Evolutionary conservation across 2,888 invertebrate species (phyloP), one percentile per base, ranked within the genome.

Genomic region (Uloborus plumipes): DNA sequence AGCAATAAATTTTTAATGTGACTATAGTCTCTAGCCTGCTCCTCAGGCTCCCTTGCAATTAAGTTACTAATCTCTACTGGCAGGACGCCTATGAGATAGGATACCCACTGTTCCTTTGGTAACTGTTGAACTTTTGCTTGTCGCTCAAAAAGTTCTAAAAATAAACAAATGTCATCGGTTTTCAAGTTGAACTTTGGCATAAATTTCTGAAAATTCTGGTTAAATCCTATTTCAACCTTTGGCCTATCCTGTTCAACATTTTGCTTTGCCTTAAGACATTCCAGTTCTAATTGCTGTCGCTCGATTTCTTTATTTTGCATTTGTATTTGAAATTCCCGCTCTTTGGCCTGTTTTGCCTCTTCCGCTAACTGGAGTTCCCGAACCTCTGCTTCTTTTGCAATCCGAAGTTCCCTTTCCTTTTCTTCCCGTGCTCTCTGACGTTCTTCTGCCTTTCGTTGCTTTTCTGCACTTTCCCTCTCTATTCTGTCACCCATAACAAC

Each of bases 131-230:
- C 65, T 14, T 47, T 49, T 15, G 47, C 47, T 65, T 65, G 39
- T 7, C 65, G 16, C 20, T 65, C 70, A n/a, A 50, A 55, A 70
- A 20, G n/a, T 70, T 69, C 26, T 4, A 61, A 22, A 26, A 61
- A 61, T 26, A 61, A 61, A 61, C 61, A 18, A 4, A 61, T 61
- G 22, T 22, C 22, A 61, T 61, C 55, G 20, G 16, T 55, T 55
- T 55, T 55, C n/a, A n/a, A 55, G n/a, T n/a, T 55, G n/a, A 55
- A 55, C 16, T 55, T 55, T 11, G 55, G 55, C 18, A 18, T 39
- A 39, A 39, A 1, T 39, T 39, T 39, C 39, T 39, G 39, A 39
- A 39, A 39, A 11, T 39, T 39, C 9, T 39, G 39, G 39, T 39
- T 26, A 39, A 39, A 39, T 11, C 39, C 39, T 6, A 11, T 39